Evolutionary conservation across 2,113 vertebrate species (phyloP).

Genomic region (Chlorocebus sabaeus): DNA sequence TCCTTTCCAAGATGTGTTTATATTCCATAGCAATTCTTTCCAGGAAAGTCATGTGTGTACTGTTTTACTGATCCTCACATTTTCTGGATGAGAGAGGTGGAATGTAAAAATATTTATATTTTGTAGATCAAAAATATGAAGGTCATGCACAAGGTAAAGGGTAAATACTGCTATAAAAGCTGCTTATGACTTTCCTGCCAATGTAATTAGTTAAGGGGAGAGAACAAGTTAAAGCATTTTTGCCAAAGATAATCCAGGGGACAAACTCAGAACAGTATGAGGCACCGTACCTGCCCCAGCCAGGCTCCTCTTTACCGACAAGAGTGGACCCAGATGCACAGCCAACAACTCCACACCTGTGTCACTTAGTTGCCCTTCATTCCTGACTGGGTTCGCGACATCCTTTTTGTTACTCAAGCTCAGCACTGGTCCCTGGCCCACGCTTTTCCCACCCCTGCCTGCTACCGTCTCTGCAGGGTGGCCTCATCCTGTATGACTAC

Average conservation of each 20-base stretch:
- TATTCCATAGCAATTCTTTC: conserved; percentile 44
- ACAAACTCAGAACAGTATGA: background rate
- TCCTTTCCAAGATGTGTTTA: conserved; percentile 52
- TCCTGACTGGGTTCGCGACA: background rate
- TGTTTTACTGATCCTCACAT: conserved; percentile 45
- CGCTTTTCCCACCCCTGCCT: conserved; percentile 40
- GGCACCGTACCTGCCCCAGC: background rate
- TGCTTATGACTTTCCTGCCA: background rate
- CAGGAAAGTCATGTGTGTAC: conserved; percentile 45
- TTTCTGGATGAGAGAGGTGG: background rate
- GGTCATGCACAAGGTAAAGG: background rate
- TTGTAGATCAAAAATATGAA: conserved; percentile 2
- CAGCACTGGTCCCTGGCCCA: background rate
- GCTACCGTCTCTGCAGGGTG: background rate
- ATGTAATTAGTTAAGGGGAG: background rate
- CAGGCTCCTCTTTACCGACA: background rate
- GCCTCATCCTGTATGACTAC: conserved; percentile 1
- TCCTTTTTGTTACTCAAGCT: background rate
- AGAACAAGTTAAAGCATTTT: background rate
- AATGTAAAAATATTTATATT: conserved; percentile 37
- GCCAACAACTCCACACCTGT: background rate
- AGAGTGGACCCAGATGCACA: background rate
- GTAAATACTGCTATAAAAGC: background rate
- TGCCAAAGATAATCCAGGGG: background rate
- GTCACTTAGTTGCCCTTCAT: background rate